Evolutionary conservation across 1,140 invertebrate genomes (phyloP), one percentile per base, ranked within the genome.

Genomic region (Drosophila saltans): DNA sequence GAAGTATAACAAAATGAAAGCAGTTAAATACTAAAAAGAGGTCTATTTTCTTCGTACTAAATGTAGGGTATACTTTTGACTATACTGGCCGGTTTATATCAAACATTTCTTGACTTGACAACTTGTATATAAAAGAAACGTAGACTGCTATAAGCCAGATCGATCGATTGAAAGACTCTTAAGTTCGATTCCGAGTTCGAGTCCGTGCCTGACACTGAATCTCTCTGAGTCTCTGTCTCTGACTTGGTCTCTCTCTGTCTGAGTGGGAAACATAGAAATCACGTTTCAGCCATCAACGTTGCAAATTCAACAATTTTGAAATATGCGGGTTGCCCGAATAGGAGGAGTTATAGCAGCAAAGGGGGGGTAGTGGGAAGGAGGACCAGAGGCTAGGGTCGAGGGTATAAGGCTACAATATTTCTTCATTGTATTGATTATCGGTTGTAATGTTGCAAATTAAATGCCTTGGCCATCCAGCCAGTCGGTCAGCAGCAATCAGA

Each of bases 391-490:
- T 36, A 36, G 33, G 33, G 33, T 36, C 28, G 28, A 36, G 33
- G 33, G 33, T 36, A 36, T 36, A 36, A 21, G 52, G 63, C 74
- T 72, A 80, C 79, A 86, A 83, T 86, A 86, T 88, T 88, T 86
- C 83, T 88, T 88, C 80, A 88, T 88, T 89, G 84, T 89, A 89
- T 89, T 89, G 84, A 89, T 89, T 89, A 89, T 89, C 84, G 84
- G 84, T 89, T 89, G 84, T 89, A 89, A 89, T 89, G 84, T 89
- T 89, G 85, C 80, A 89, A 89, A 89, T 89, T 89, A 89, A 89
- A 89, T 89, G 84, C 66, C 84, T 78, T 28, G 60, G 82, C 82
- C 82, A 70, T 56, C 26, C 65, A 62, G 10, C 58, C 57, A 36
- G 33, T 52, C 45, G 45, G 45, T 52, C 45, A 52, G 45, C 45